Evolutionary conservation across 37 sponge, comb jelly and placozoan genomes (phyloP), one percentile per base, ranked within the genome.

Genomic region (Amphimedon queenslandica): DNA sequence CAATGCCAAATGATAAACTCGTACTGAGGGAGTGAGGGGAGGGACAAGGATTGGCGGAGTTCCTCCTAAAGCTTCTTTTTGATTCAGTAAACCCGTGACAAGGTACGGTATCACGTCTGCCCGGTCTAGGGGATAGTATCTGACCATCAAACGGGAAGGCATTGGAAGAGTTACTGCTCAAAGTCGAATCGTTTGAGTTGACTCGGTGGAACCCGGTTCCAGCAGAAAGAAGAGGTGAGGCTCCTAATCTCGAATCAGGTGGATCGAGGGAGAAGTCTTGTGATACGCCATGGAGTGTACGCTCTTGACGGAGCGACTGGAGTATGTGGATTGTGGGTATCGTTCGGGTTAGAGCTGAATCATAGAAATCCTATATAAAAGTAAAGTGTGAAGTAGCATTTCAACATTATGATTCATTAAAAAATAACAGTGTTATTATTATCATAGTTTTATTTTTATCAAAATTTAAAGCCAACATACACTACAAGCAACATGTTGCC

Each of bases 241-340:
- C 21, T 6, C 61, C 21, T 25, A 60, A 25, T 60, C 61, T 11
- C 24, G 5, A 25, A 60, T 60, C 27, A 11, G 23, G 5, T 47
- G 51, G 13, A 47, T 8, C 51, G 13, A 18, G 13, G 13, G 13
- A 13, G 13, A 47, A 13, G 28, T 60, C 61, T 60, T 60, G 61
- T n/a, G 61, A 60, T 3, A 53, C 24, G 0, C 82, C 82, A 67
- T 81, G 34, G 29, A 81, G 74, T 11, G 63, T 81, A 28, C 82
- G 64, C 34, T 73, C 74, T 2, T 55, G 37, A 20, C 61, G 40
- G 18, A 81, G 56, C 35, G 31, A 73, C 42, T 72, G 66, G 25
- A 81, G 65, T 0, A 73, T 37, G 42, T 73, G 43, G 67, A 73
- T 73, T 11, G 61, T 41, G 0, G 65, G 82, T 6, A 58, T 68